Evolutionary conservation across 2,113 vertebrate species (phyloP).

Genomic region (Corydoras maculifer): DNA sequence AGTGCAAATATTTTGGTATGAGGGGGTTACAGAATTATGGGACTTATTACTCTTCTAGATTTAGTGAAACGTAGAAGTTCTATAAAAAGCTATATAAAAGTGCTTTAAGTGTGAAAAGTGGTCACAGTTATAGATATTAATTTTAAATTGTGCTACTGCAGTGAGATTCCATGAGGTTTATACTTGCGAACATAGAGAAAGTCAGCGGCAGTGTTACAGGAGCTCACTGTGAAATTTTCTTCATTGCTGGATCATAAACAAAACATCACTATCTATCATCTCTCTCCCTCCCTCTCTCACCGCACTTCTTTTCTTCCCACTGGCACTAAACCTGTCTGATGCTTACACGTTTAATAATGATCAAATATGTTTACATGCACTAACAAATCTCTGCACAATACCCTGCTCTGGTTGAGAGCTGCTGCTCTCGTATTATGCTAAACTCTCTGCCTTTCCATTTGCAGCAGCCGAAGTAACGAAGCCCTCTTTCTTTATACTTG

Average conservation of each 20-base stretch:
- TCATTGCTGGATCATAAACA: slow-evolving; percentile 39
- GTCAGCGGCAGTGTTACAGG: neutral
- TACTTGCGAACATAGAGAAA: no score
- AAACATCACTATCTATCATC: slow-evolving; percentile 35
- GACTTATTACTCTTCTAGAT: no score
- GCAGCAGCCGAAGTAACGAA: slow-evolving; percentile 12
- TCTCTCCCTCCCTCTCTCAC: slow-evolving; percentile 26
- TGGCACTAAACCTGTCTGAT: slow-evolving; percentile 47
- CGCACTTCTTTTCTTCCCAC: slow-evolving; percentile 35
- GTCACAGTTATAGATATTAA: no score
- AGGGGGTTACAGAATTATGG: no score
- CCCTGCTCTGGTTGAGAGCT: slow-evolving; percentile 31
- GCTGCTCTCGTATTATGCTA: slow-evolving; percentile 43
- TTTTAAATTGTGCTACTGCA: neutral
- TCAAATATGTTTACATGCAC: slow-evolving; percentile 52
- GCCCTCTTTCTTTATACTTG: slow-evolving; percentile 34
- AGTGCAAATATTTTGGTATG: no score
- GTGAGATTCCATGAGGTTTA: neutral
- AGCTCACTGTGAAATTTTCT: slow-evolving; percentile 27
- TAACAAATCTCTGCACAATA: slow-evolving; percentile 50
- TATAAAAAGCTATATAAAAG: no score
- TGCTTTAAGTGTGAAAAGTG: no score
- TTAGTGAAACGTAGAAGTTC: no score
- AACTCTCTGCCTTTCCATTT: slow-evolving; percentile 46
- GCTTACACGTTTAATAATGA: slow-evolving; percentile 50